Evolutionary conservation across 2,888 invertebrate genomes (phyloP).

Genomic region (Patella caerulea): DNA sequence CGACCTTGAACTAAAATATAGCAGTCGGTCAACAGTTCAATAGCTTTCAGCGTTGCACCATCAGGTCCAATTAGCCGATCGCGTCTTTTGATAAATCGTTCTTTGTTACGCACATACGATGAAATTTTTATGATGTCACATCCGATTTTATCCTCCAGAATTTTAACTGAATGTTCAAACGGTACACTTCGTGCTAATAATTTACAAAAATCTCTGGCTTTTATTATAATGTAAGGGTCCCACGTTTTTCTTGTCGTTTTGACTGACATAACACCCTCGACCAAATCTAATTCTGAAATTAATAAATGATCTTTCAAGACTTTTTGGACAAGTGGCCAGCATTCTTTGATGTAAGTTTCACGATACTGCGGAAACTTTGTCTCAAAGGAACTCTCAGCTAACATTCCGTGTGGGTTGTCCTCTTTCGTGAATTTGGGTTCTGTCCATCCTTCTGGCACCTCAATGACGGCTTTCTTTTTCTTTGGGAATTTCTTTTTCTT

Average conservation of each 20-base stretch:
- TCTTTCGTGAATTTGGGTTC: slow-evolving; percentile 84
- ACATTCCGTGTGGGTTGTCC: slow-evolving; percentile 89
- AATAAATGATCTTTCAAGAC: slow-evolving; percentile 80
- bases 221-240: slow-evolving; percentile 97
- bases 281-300: slow-evolving; percentile 89
- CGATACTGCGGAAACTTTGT: slow-evolving; percentile 97
- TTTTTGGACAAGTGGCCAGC: slow-evolving; percentile 95
- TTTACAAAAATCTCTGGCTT: slow-evolving; percentile 96
- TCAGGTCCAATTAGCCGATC: slow-evolving; percentile 96
- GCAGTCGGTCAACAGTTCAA: slow-evolving; percentile 95
- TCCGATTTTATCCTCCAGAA: slow-evolving; percentile 86
- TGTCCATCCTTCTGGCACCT: slow-evolving; percentile 73
- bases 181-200: slow-evolving; percentile 95
- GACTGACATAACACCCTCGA: slow-evolving; percentile 95
- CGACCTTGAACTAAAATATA: slow-evolving; percentile 97
- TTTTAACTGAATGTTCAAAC: slow-evolving; percentile 83
- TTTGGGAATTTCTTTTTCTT: slow-evolving; percentile 28
- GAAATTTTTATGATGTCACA: slow-evolving; percentile 98
- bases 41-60: slow-evolving; percentile 96
- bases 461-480: slow-evolving; percentile 48
- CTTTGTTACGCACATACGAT: slow-evolving; percentile 86
- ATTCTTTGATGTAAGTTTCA: slow-evolving; percentile 93
- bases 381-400: slow-evolving; percentile 96
- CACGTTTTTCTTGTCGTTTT: slow-evolving; percentile 94
- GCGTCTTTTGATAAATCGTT: slow-evolving; percentile 94